phyloP scores from a whole-genome alignment of 1,140 invertebrate species.

The Portunus trituberculatus region DNA sequence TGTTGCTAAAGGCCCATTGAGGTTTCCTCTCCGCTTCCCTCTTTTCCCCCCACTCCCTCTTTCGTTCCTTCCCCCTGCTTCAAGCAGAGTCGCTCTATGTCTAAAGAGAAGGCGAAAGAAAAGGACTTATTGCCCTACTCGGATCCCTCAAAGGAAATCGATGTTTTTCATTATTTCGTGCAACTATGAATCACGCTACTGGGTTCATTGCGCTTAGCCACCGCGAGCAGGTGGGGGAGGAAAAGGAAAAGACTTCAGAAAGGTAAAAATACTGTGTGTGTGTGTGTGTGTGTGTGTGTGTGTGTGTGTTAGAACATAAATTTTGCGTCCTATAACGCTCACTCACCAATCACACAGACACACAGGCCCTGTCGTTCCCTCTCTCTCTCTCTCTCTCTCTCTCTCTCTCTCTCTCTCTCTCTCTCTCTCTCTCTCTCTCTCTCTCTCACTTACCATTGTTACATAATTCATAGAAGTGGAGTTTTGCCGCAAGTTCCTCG shows the following conservation, averaged over 20 bases:
- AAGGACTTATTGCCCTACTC: not conserved
- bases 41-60: not conserved
- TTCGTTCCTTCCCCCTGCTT: not conserved
- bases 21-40: not conserved
- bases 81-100: not conserved
- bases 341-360: too few relatives aligned
- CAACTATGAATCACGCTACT: not conserved
- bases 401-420: too few relatives aligned
- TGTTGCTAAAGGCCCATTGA: constrained; percentile 9
- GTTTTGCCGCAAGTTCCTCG: too few relatives aligned
- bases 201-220: not conserved
- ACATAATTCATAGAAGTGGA: too few relatives aligned
- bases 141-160: not conserved
- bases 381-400: too few relatives aligned
- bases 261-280: not conserved
- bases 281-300: too few relatives aligned
- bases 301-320: too few relatives aligned
- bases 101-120: not conserved
- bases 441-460: too few relatives aligned
- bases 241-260: not conserved
- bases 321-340: too few relatives aligned
- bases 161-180: constrained; percentile 15
- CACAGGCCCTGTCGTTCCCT: too few relatives aligned
- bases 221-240: not conserved
- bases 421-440: too few relatives aligned